Conservation (phyloP, 2,888 invertebrate species). For the Furcula furcula region DNA sequence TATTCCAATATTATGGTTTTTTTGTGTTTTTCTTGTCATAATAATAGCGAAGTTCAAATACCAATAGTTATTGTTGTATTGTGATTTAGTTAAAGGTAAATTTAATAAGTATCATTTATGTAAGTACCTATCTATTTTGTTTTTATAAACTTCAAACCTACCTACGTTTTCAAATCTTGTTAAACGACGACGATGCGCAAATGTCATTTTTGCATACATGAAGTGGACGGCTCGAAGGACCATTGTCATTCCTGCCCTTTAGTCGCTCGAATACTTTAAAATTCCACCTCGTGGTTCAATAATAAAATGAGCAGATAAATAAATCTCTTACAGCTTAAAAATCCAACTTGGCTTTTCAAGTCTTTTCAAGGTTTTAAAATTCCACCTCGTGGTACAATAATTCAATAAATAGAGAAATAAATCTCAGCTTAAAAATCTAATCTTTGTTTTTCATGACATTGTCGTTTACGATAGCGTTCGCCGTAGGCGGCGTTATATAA, state of each 20-base stretch:
- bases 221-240: constrained; percentile 9
- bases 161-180: too few relatives aligned
- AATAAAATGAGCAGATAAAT: constrained; percentile 4
- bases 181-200: too few relatives aligned
- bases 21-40: too few relatives aligned
- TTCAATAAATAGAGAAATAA: constrained; percentile 4
- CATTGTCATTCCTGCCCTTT: constrained; percentile 17
- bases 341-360: not conserved
- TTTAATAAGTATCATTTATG: too few relatives aligned
- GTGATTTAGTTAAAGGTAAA: too few relatives aligned
- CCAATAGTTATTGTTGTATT: too few relatives aligned
- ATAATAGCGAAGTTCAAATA: too few relatives aligned
- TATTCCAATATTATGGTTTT: too few relatives aligned
- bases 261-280: constrained; percentile 5
- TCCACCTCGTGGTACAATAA: constrained; percentile 6
- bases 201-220: too few relatives aligned
- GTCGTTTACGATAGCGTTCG: too few relatives aligned
- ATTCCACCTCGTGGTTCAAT: constrained; percentile 7
- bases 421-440: not conserved
- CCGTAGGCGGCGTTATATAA: constrained; percentile 4
- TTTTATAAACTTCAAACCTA: too few relatives aligned
- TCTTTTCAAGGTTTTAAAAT: constrained; percentile 8
- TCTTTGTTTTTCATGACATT: not conserved
- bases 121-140: too few relatives aligned
- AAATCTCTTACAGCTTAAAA: not conserved